Evolutionary conservation across 2,113 vertebrate species (phyloP), one percentile per base, ranked within the genome.

Genomic region (Ellobius talpinus): DNA sequence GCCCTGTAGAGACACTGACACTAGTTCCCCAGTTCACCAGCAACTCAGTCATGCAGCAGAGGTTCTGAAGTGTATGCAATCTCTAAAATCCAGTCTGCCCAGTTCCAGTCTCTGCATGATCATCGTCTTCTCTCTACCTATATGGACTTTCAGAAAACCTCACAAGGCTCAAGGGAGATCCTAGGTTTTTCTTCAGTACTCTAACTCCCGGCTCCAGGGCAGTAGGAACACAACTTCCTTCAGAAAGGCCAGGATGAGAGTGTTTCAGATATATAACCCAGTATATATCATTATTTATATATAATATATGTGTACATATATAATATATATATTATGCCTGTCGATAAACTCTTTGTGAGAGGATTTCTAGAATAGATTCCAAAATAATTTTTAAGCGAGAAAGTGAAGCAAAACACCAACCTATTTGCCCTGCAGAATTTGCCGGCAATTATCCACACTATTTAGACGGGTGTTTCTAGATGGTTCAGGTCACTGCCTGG

Each of bases 191-290:
- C 65, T 86, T 4, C 84, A 92, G 52, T 87, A 52, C 17, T 76
- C 45, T 33, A 68, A 31, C 4, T 17, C 52, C 78, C 63, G 78
- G 45, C 86, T 95, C 94, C 14, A 39, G 70, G 85, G 55, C 61
- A 55, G 58, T 74, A 84, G 86, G 66, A 88, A 86, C 29, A 88
- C 76, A 36, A 36, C 42, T 87, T 68, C n/a, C 36, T 91, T n/a
- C 23, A 79, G n/a, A 42, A 84, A 72, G 58, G 63, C 72, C 72
- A 39, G 13, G 11, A 50, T 65, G 79, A 96, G 79, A 85, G 58
- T 33, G 63, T 63, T 96, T 94, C 50, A 87, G 52, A 84, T 63
- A 77, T 88, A 92, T 19, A 97, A 86, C n/a, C n/a, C n/a, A n/a
- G n/a, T 45, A 45, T 45, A 45, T 45, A 45, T 45, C 4, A 5